Evolutionary conservation across 2,797 vertebrate genomes (phyloP), one percentile per base, ranked within the genome.

Genomic region (Sciurus carolinensis): DNA sequence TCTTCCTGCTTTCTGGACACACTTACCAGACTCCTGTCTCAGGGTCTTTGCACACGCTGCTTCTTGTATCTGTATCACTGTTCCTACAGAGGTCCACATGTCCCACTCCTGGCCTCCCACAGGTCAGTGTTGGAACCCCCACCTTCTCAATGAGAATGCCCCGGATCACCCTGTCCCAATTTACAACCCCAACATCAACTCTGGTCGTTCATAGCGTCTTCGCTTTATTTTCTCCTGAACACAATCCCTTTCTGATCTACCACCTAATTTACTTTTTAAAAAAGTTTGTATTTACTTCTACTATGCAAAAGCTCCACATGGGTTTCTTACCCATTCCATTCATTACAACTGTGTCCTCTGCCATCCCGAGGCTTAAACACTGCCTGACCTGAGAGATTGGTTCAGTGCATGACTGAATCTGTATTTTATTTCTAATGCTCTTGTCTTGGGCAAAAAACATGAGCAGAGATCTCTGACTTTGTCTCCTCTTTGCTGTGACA

Each of bases 361-460:
- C 66, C 52, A 52, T 18, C 54, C 54, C 54, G 5, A 24, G 1
- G 22, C 50, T 20, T 82, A 26, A 73, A 26, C 52, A 50, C 72
- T 47, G 42, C 9, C 28, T 59, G 33, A 33, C 76, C 83, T 69
- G 24, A 2, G 50, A 42, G 22, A 54, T 72, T 13, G 28, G 4
- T 42, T 66, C 2, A 0, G 20, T 26, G 14, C 11, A 20, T 36
- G 11, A 87, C 77, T 4, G 7, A 62, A 88, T 33, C 47, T n/a
- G 36, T 28, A 26, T 3, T 66, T 80, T 24, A n/a, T n/a, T 59
- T 50, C n/a, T 75, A 26, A 44, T 10, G 50, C 30, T n/a, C 13
- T 18, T 4, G 0, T 20, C 2, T 26, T 18, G 9, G 59, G 30
- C 1, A 8, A 64, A 6, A 52, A n/a, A 44, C 4, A 0, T 44